These are phyloP conservation scores for Thereva unica DNA, from an alignment of 2,888 invertebrate species.

Conservation along the genomic window DNA sequence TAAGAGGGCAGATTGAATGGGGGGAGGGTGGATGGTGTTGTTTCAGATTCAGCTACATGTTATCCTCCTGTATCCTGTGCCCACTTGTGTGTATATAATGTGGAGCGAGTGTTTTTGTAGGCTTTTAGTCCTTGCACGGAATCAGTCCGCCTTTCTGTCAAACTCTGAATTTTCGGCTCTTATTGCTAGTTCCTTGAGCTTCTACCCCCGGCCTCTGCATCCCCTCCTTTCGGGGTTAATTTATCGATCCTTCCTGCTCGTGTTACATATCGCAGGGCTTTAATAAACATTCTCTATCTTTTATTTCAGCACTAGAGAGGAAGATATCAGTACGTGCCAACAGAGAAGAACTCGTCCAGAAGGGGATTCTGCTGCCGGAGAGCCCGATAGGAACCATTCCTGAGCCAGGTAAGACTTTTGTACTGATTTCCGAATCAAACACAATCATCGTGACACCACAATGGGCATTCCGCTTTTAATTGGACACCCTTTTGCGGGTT, in stretches of 20 bases:
- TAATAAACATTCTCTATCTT: conserved; percentile 12
- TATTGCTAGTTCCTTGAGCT: no score
- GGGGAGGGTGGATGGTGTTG: no score
- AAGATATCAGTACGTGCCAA: conserved; percentile 98
- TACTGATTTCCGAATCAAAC: not conserved
- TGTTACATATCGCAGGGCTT: not conserved
- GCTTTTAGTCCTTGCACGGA: no score
- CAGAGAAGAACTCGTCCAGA: conserved; percentile 95
- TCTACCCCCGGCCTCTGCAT: no score
- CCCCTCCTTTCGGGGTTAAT: not conserved
- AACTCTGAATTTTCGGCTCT: no score
- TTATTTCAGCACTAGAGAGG: conserved; percentile 85
- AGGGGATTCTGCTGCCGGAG: conserved; percentile 91
- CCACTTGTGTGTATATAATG: no score
- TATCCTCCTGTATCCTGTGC: no score
- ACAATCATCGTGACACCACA: conserved; percentile 4
- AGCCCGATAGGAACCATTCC: conserved; percentile 83
- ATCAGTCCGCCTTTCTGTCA: no score
- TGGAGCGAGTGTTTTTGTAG: no score
- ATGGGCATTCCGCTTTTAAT: conserved; percentile 14
- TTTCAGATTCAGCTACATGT: no score
- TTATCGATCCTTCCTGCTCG: not conserved
- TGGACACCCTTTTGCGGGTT: conserved; percentile 4
- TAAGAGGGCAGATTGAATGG: not conserved
- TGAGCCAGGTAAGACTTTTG: conserved; percentile 71